phyloP scores from a whole-genome alignment of 2,113 vertebrate genomes.

The Silurus asotus region DNA sequence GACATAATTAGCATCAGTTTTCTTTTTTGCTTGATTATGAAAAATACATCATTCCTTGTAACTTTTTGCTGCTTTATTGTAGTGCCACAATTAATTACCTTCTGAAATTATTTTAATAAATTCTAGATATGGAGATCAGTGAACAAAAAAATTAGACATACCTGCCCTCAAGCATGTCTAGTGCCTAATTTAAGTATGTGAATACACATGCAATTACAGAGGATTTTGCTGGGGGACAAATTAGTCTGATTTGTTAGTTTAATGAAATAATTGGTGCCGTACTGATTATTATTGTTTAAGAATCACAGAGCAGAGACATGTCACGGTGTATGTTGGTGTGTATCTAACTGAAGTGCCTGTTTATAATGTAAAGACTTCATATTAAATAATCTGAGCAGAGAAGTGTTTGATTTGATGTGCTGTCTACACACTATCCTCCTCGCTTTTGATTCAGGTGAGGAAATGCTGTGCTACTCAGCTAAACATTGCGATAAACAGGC shows the following conservation, averaged over 20 bases:
- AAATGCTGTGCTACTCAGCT: not conserved
- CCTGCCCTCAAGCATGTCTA: conserved; percentile 13
- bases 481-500: not conserved
- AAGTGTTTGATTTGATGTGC: not conserved
- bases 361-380: conserved; percentile 5
- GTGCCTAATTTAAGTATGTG: conserved; percentile 21
- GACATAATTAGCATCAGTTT: too few relatives aligned
- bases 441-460: not conserved
- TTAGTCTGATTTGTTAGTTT: conserved; percentile 12
- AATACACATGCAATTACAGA: conserved; percentile 26
- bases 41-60: not conserved
- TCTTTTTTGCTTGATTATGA: not conserved
- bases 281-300: conserved; percentile 13
- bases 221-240: conserved; percentile 22
- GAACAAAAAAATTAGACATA: conserved; percentile 19
- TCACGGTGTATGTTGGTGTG: not conserved
- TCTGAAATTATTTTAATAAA: conserved; percentile 20
- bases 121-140: not conserved
- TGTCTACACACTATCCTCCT: not conserved
- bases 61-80: not conserved
- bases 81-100: conserved; percentile 4
- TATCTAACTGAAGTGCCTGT: not conserved
- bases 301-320: conserved; percentile 10
- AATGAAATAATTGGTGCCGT: not conserved
- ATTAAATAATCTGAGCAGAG: not conserved